phyloP scores from a whole-genome alignment of 2,888 invertebrate genomes.

The Copidosoma aretas region DNA sequence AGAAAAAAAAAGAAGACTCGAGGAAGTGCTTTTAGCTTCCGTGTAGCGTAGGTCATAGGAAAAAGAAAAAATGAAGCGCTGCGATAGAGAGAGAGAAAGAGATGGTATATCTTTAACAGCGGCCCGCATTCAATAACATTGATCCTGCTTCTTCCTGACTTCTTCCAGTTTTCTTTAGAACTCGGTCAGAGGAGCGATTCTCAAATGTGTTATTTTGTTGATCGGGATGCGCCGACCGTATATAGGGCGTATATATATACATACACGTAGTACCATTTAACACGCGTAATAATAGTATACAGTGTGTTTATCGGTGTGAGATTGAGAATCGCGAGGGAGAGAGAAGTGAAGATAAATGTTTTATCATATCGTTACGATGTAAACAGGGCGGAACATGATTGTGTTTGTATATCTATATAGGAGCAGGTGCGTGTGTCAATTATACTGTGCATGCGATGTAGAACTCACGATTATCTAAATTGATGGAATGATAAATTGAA shows the following conservation, averaged over 20 bases:
- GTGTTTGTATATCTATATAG: slow-evolving; percentile 16
- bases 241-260: not conserved
- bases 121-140: slow-evolving; percentile 29
- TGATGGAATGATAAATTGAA: slow-evolving; percentile 1
- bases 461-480: not conserved
- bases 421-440: slow-evolving; percentile 34
- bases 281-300: no score
- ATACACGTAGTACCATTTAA: not conserved
- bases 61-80: slow-evolving; percentile 5
- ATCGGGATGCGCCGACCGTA: slow-evolving; percentile 26
- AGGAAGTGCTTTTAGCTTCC: slow-evolving; percentile 28
- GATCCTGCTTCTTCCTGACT: slow-evolving; percentile 35
- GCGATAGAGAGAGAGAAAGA: not conserved
- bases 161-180: slow-evolving; percentile 32
- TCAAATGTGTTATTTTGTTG: slow-evolving; percentile 14
- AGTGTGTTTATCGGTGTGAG: slow-evolving; percentile 29
- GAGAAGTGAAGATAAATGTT: slow-evolving; percentile 15
- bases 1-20: slow-evolving; percentile 3
- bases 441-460: slow-evolving; percentile 30
- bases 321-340: not conserved
- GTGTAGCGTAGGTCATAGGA: not conserved
- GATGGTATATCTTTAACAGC: slow-evolving; percentile 13
- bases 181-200: slow-evolving; percentile 27
- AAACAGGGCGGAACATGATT: slow-evolving; percentile 23
- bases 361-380: slow-evolving; percentile 37